Evolutionary conservation across 2,888 invertebrate genomes (phyloP), one percentile per base, ranked within the genome.

Genomic region (Rutpela maculata): DNA sequence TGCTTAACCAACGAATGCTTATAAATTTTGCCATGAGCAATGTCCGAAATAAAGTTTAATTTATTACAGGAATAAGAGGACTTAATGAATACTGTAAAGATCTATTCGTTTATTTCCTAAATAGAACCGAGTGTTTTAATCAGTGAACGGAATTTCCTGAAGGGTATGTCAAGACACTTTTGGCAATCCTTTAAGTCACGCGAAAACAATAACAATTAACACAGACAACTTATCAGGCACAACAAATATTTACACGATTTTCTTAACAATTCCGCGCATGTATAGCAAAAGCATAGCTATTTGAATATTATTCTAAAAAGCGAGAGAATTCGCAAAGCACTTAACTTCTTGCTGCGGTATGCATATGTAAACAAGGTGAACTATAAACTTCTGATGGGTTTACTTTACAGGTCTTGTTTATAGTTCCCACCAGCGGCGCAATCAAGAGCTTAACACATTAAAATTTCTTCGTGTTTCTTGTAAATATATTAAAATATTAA

Each of bases 371-470:
- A 82, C 82, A 83, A 80, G 63, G 83, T 74, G 69, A 78, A 81
- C 80, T 78, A 82, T 84, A 83, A 84, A 84, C 79, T 81, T 76
- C 74, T 78, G 84, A 82, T 84, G 83, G 81, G 80, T 85, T 82
- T 83, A 81, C 82, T 84, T 83, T 83, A 80, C 60, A 19, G 60
- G 43, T 60, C 63, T 55, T 22, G 60, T 62, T 71, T 71, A 60
- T 50, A 62, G 70, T 59, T 59, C 19, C 38, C 19, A 22, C 9
- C 69, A 69, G 57, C 38, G 67, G 68, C 57, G 31, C 6, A 17
- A 26, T 62, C 31, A 50, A 56, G 31, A 15, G 66, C 66, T 57
- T 18, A 68, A 57, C 18, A 57, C 35, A 69, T 35, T 59, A 69
- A 57, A 38, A 35, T 50, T 11, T 43, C 65, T n/a, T 43, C 65